Base-by-base conservation (phyloP, 2,113 vertebrate species). In the Dolichallabes microphthalmus region DNA sequence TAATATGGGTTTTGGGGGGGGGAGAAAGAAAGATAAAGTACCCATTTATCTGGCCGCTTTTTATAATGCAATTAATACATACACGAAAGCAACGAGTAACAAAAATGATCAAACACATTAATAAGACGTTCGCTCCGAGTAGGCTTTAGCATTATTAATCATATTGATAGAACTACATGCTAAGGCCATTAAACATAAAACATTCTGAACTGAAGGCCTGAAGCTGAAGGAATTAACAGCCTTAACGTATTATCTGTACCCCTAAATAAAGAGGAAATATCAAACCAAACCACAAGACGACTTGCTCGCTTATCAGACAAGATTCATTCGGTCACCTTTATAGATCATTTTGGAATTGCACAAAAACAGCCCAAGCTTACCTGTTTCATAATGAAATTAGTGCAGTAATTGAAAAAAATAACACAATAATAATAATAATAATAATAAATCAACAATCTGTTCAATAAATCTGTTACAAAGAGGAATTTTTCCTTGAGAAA, bases 61-160 rank as follows among this genome's bases (percentile, higher is more conserved):
- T 60, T 58, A 77, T n/a, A 58, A 78, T 27, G 61, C 60, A 39
- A 68, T 64, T 39, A 55, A 78, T 39, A 68, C 50, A 32, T n/a
- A 82, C 69, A 83, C 35, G 12, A 19, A 68, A 66, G 74, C 73
- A 66, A 84, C 66, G 20, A 66, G 61, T 27, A 78, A 77, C 58
- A 78, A 55, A 66, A 50, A 63, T 3, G 9, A 60, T 52, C 35
- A 14, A 61, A 57, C 78, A 25, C 10, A 22, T 60, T 20, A 74
- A 74, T 22, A 50, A 76, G 55, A 60, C 19, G 27, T 73, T 58
- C 61, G 35, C n/a, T 66, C 25, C 22, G 32, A 74, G 68, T 55
- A 85, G 87, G 69, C 83, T 85, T 57, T 58, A 71, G 53, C 2
- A 39, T 53, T 78, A 74, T 66, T 35, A 68, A 76, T 57, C 60